phyloP scores from a whole-genome alignment of 1,140 invertebrate species.

The Ectropis grisescens region DNA sequence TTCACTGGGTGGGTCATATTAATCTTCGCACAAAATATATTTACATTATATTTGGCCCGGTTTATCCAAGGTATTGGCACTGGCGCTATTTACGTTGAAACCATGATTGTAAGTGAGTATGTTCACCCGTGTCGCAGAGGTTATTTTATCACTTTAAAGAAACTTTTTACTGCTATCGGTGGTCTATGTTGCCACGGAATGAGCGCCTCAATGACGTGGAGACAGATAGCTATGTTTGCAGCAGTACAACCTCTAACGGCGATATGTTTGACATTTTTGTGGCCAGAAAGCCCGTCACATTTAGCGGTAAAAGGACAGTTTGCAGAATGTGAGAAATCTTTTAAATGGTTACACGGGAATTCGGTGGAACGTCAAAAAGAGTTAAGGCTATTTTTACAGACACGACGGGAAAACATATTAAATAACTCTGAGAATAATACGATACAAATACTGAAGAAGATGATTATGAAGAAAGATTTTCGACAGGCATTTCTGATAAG shows the following conservation, averaged over 20 bases:
- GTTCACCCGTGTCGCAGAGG: constrained; percentile 20
- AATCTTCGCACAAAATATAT: constrained; percentile 2
- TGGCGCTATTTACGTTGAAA: constrained; percentile 8
- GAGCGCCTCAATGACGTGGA: constrained; percentile 18
- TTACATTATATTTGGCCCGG: constrained; percentile 3
- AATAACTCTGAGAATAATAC: not conserved
- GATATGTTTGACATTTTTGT: constrained; percentile 17
- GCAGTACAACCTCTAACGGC: constrained; percentile 10
- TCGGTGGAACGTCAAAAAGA: not conserved
- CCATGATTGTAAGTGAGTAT: constrained; percentile 11
- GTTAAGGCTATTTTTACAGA: not conserved
- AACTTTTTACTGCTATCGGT: constrained; percentile 15
- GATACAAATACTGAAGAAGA: not conserved
- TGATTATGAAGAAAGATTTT: constrained; percentile 18
- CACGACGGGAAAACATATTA: not conserved
- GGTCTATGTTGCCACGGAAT: constrained; percentile 19
- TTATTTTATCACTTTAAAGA: constrained; percentile 24
- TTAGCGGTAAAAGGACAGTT: constrained; percentile 22
- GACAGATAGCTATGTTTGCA: constrained; percentile 19
- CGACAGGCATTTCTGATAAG: constrained; percentile 21
- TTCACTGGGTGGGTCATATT: constrained; percentile 11
- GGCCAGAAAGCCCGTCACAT: constrained; percentile 31
- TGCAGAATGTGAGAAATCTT: constrained; percentile 14
- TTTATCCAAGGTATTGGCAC: constrained; percentile 8
- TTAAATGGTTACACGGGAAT: constrained; percentile 17